phyloP scores from a whole-genome alignment of 1,140 invertebrate genomes.

The Pomacea maculata region DNA sequence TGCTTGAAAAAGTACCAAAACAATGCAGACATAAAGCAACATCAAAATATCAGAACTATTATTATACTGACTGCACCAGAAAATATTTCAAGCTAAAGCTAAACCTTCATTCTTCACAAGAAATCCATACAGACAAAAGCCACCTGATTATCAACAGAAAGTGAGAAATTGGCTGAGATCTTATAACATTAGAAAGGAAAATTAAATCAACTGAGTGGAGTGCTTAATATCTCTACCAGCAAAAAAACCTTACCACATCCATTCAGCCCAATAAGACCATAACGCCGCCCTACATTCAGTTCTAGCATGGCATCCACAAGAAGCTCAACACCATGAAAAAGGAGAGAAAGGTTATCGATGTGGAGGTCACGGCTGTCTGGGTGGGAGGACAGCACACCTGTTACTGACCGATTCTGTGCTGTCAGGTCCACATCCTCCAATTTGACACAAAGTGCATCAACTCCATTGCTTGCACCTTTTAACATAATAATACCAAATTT shows the following conservation, averaged over 20 bases:
- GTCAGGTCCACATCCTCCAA: conserved; percentile 83
- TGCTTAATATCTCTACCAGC: too few species aligned
- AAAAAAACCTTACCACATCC: conserved; percentile 81
- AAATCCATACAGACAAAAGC: background rate
- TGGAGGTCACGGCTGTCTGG: conserved; percentile 95
- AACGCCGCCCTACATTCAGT: conserved; percentile 94
- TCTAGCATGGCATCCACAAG: conserved; percentile 95
- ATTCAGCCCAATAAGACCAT: conserved; percentile 96
- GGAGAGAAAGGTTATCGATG: conserved; percentile 96
- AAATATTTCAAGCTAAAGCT: background rate
- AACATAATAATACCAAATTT: background rate
- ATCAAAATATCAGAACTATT: too few species aligned
- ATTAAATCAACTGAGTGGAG: background rate
- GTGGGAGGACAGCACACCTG: conserved; percentile 93
- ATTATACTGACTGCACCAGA: background rate
- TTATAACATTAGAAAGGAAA: background rate
- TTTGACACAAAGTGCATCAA: conserved; percentile 83
- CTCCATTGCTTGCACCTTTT: conserved; percentile 66
- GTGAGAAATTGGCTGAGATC: background rate
- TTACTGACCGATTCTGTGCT: conserved; percentile 92
- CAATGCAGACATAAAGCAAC: too few species aligned
- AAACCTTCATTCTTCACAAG: background rate
- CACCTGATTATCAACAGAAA: background rate
- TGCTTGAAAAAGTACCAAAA: conserved; percentile 7
- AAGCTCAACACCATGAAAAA: conserved; percentile 96